Evolutionary conservation across 30 jellyfish, hydroid and myxozoan genomes (phyloP).

Genomic region (Hydra vulgaris): DNA sequence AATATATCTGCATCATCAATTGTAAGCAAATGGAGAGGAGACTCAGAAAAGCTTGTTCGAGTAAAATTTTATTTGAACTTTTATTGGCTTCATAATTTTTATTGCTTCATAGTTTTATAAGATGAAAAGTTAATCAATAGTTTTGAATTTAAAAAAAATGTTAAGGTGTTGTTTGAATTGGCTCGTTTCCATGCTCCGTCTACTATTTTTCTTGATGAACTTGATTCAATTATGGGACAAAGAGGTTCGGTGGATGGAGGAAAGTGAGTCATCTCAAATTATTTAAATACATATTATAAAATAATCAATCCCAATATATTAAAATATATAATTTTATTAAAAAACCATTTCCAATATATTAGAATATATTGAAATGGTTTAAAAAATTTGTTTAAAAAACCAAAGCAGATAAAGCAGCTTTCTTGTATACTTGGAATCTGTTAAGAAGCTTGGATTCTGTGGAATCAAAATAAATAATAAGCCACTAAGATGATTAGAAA

Average conservation of each 20-base stretch:
- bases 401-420: too few relatives aligned
- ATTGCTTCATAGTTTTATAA: neutral
- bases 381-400: too few relatives aligned
- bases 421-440: too few relatives aligned
- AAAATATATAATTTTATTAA: too few relatives aligned
- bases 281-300: too few relatives aligned
- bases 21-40: constrained; percentile 98
- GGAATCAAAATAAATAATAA: too few relatives aligned
- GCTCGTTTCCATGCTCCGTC: constrained; percentile 98
- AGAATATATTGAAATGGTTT: too few relatives aligned
- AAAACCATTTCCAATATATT: too few relatives aligned
- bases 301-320: too few relatives aligned
- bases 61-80: constrained; percentile 8
- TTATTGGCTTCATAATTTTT: neutral
- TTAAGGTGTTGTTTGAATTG: constrained; percentile 79
- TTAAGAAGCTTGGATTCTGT: too few relatives aligned
- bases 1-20: constrained; percentile 89
- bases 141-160: neutral
- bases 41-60: constrained; percentile 87
- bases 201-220: constrained; percentile 75
- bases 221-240: constrained; percentile 88
- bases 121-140: neutral
- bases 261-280: constrained; percentile 37
- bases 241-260: constrained; percentile 78
- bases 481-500: too few relatives aligned